Base-by-base conservation (phyloP, 2,113 vertebrate species). In the Salvator merianae region DNA sequence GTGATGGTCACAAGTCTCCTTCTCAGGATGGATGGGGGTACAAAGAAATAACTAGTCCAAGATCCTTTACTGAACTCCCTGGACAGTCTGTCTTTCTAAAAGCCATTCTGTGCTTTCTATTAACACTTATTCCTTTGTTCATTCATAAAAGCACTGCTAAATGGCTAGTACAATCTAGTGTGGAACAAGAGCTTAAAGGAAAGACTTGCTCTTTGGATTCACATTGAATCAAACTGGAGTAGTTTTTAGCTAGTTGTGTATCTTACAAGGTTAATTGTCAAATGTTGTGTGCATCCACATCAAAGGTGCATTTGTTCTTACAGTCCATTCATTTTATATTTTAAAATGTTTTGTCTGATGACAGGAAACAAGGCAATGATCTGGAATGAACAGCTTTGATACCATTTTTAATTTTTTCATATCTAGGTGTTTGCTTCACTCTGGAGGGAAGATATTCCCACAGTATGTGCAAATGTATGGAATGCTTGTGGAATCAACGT, bases 391-490 rank as follows among this genome's bases (percentile, higher is more conserved):
- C 0, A 9, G 65, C 70, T 84, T 66, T 59, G 8, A 84, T 82
- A 43, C 84, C 81, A 59, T 76, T 28, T 66, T 32, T 90, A 88
- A 22, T 77, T 53, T 80, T 59, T 13, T 8, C 71, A 32, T 91
- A 69, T 71, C 28, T 63, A 99, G 98, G 83, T 99, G 98, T 93
- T 95, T 99, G 79, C 93, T 99, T 85, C 97, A 99, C 65, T 97
- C 97, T 3, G 98, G 98, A 87, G 99, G 99, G 14, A 97, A 95
- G 73, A 97, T 99, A 87, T 99, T 99, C 91, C 99, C 99, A 6
- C 96, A 98, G 84, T 96, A 97, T 20, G 97, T 99, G 14, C 92
- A 97, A 85, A 96, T 99, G 24, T 94, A 97, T 5, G 99, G 99
- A 18, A 93, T 98, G 96, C 95, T 99, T 38, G 97, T 99, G 86